A percentile compares a stretch with the other conserved stretches of the same genome.
phyloP scores from a whole-genome alignment of 2,888 invertebrate species.

The Notodonta ziczac region DNA sequence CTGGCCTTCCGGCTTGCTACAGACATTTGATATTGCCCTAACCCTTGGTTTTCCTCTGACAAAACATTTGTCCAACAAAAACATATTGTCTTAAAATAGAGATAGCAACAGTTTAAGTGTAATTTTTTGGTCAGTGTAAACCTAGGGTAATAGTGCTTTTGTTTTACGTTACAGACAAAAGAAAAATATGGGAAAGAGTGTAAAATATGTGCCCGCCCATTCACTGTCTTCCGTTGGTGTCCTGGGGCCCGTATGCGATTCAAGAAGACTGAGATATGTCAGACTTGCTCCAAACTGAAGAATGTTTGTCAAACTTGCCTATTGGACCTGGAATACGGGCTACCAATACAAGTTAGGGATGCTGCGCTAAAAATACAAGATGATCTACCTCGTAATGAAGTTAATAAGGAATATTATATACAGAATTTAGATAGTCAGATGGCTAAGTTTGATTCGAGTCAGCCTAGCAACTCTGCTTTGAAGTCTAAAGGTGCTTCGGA shows the following conservation, averaged over 20 bases:
- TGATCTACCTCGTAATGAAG: constrained; percentile 96
- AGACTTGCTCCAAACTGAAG: constrained; percentile 96
- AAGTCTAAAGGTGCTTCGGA: constrained; percentile 92
- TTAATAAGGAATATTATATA: constrained; percentile 97
- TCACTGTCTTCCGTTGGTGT: constrained; percentile 98
- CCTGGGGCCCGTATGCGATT: constrained; percentile 98
- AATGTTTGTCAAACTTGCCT: constrained; percentile 98
- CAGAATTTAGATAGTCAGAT: constrained; percentile 94
- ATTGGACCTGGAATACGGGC: constrained; percentile 95
- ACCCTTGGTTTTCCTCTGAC: no score
- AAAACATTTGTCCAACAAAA: no score
- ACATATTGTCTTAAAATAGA: no score
- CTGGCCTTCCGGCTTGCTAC: no score
- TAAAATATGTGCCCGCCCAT: constrained; percentile 97
- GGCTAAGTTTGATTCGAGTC: constrained; percentile 77
- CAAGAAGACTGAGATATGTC: constrained; percentile 98
- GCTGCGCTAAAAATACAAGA: constrained; percentile 95
- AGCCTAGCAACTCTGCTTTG: constrained; percentile 86
- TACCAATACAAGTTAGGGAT: constrained; percentile 95
- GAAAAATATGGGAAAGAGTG: constrained; percentile 98
- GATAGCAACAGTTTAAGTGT: no score
- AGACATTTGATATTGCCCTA: no score
- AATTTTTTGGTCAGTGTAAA: no score
- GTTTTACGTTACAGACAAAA: constrained; percentile 89
- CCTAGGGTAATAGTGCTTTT: no score